Evolutionary conservation across 2,888 invertebrate species (phyloP), one percentile per base, ranked within the genome.

Genomic region (Nipponacmea schrenckii): DNA sequence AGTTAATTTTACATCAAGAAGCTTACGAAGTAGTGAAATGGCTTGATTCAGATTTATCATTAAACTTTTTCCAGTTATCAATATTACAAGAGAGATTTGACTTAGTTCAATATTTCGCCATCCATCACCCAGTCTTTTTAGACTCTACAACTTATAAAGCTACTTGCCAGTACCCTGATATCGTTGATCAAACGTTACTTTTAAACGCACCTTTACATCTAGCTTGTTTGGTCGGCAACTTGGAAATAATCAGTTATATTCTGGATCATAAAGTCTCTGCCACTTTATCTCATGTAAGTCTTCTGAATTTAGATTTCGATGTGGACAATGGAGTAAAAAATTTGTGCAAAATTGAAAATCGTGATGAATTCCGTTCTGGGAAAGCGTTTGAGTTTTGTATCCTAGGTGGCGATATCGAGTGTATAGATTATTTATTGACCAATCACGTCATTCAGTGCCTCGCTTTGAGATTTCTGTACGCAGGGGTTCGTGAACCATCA

Each of bases 341-440:
- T 24, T 5, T 24, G 46, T 62, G 50, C 17, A 26, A n/a, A 67
- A 65, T 31, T 31, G 20, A 15, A 27, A 62, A 39, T 17, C 24
- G 39, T 26, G 15, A 31, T 26, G 62, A 66, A 7, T 8, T 56
- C 17, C 39, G 17, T 44, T 56, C 24, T 26, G 68, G 68, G 1
- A 72, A 72, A 56, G 68, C 72, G 0, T 69, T 72, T 45, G 72
- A 72, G 15, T 64, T 72, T n/a, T 27, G 64, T 14, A 62, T 72
- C 3, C 15, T 45, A 10, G 27, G 56, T 24, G 65, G 45, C 12
- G 20, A 69, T 69, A 44, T 69, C n/a, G 65, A 68, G 17, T 72
- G 68, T 65, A 45, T 64, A 2, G 20, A 67, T 17, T 72, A 65
- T 44, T 15, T 68, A 2, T 3, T 72, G 26, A 64, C 68, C 4